Conservation (phyloP, 2,113 vertebrate genomes). For the Psammodynastes pulverulentus region DNA sequence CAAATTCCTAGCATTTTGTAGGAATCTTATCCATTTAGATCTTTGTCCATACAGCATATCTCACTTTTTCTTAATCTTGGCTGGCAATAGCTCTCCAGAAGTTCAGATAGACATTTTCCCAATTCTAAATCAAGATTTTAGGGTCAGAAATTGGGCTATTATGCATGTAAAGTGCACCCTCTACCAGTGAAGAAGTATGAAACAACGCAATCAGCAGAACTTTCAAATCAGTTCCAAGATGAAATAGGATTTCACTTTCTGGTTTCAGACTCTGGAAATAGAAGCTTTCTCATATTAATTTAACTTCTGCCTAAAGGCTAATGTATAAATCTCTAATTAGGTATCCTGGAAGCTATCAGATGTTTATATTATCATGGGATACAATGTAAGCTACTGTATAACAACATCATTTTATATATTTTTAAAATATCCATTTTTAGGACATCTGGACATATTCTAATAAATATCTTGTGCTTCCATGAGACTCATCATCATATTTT, state of each 20-base stretch:
- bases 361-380: neutral
- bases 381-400: neutral
- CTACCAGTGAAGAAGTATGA: neutral
- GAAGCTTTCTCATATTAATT: neutral
- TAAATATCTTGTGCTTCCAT: neutral
- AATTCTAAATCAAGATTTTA: neutral
- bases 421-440: neutral
- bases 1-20: neutral
- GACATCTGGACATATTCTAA: neutral
- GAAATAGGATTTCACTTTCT: neutral
- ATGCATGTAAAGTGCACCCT: neutral
- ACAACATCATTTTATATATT: neutral
- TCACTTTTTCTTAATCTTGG: neutral
- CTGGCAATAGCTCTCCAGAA: neutral
- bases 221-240: neutral
- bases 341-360: neutral
- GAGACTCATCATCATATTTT: neutral
- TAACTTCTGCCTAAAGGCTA: neutral
- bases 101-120: neutral
- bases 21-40: too few species aligned
- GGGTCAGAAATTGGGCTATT: neutral
- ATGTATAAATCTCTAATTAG: neutral
- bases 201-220: neutral
- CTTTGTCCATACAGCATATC: neutral
- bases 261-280: neutral